These are phyloP conservation scores for Halcyon smyrnensis DNA, from an alignment of 2,797 vertebrate genomes.

Conservation along the genomic window DNA sequence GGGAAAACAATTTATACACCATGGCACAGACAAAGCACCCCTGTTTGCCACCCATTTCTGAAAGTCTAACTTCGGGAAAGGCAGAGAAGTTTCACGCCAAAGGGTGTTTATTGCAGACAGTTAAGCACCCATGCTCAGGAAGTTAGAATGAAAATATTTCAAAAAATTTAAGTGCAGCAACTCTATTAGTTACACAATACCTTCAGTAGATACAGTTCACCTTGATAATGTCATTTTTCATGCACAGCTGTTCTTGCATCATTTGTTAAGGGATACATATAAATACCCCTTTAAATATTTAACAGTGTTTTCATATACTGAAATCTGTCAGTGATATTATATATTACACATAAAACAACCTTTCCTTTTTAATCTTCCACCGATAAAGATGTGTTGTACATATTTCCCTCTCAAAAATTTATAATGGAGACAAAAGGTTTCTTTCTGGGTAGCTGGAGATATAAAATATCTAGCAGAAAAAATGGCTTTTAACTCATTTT, in stretches of 20 bases:
- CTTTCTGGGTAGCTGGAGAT: conserved; percentile 13
- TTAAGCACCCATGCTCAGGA: background rate
- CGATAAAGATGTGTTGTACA: background rate
- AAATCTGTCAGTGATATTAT: conserved; percentile 14
- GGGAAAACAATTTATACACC: background rate
- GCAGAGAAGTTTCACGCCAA: background rate
- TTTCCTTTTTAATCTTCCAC: background rate
- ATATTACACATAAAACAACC: background rate
- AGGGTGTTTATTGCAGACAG: background rate
- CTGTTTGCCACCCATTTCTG: background rate
- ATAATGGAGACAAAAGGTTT: background rate
- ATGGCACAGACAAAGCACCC: background rate
- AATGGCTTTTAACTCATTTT: conserved; percentile 60
- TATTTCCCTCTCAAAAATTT: background rate
- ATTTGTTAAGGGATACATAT: background rate
- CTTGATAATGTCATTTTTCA: background rate
- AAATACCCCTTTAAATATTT: conserved; percentile 43
- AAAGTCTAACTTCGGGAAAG: background rate
- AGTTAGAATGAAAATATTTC: background rate
- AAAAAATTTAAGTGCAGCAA: background rate
- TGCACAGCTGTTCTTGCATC: background rate
- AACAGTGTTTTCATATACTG: conserved; percentile 12
- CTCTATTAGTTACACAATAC: background rate
- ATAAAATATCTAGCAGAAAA: background rate
- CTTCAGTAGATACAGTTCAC: background rate